Conservation (phyloP, 2,888 invertebrate genomes). For the Trachelus troglodyta region DNA sequence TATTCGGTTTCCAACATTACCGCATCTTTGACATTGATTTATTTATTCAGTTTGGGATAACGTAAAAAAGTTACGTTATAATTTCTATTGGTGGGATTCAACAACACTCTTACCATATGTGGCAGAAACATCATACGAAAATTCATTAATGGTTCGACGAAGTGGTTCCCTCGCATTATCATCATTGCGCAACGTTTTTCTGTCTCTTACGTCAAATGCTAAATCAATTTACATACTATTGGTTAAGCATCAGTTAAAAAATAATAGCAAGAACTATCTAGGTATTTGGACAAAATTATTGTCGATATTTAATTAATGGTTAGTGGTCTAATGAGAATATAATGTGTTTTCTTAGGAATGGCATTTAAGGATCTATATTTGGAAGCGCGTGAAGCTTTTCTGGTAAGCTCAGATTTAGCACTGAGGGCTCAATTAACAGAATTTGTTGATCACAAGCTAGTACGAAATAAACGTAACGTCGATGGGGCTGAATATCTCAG, state of each 20-base stretch:
- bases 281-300: slow-evolving; percentile 68
- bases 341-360: slow-evolving; percentile 73
- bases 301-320: not conserved
- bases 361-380: slow-evolving; percentile 90
- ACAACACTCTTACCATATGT: slow-evolving; percentile 86
- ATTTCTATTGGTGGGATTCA: slow-evolving; percentile 92
- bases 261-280: slow-evolving; percentile 78
- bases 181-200: slow-evolving; percentile 89
- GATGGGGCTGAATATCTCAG: slow-evolving; percentile 86
- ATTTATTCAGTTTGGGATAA: slow-evolving; percentile 87
- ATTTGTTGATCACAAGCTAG: slow-evolving; percentile 94
- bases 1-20: not conserved
- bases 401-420: slow-evolving; percentile 93
- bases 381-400: slow-evolving; percentile 86
- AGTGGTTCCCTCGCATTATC: slow-evolving; percentile 83
- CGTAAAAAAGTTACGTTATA: slow-evolving; percentile 83
- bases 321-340: not conserved
- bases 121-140: slow-evolving; percentile 88
- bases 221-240: slow-evolving; percentile 86
- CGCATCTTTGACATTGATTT: slow-evolving; percentile 19
- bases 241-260: slow-evolving; percentile 83
- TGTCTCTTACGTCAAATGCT: slow-evolving; percentile 90
- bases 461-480: slow-evolving; percentile 80
- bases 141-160: slow-evolving; percentile 83
- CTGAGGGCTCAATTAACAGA: slow-evolving; percentile 93